Percentiles rank a stretch among this genome's conserved stretches.
phyloP scores from a whole-genome alignment of 2,797 vertebrate species.

The Rhinella marina region DNA sequence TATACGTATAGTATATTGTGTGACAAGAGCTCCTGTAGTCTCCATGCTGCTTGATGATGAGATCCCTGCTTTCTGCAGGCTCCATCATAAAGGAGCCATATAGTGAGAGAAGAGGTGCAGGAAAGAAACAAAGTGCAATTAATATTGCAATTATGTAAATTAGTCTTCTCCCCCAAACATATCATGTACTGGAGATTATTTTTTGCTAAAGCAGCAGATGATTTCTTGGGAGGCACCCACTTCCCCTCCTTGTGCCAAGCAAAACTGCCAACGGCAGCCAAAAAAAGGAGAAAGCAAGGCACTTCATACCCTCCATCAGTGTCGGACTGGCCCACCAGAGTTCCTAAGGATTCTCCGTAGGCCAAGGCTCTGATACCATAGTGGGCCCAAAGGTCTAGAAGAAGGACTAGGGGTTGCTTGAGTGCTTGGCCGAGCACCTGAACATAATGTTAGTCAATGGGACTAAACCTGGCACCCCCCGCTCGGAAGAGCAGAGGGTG shows the following conservation, averaged over 20 bases:
- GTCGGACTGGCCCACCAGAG: too few species aligned
- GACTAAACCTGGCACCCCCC: too few species aligned
- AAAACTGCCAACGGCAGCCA: not conserved
- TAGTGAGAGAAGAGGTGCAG: constrained; percentile 42
- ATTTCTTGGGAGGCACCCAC: not conserved
- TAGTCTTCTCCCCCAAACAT: constrained; percentile 18
- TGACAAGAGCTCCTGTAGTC: constrained; percentile 10
- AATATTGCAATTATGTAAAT: constrained; percentile 21
- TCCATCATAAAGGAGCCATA: not conserved
- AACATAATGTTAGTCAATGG: too few species aligned
- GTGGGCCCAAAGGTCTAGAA: too few species aligned
- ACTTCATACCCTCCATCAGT: not conserved
- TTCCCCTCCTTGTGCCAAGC: not conserved
- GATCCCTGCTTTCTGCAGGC: constrained; percentile 25
- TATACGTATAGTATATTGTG: not conserved
- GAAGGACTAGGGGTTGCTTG: too few species aligned
- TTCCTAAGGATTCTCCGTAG: too few species aligned
- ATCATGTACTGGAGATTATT: not conserved
- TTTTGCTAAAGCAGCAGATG: not conserved
- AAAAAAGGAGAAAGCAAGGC: not conserved
- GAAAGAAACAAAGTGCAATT: not conserved
- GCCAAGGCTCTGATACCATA: too few species aligned
- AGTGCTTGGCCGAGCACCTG: too few species aligned
- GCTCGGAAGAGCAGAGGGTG: too few species aligned
- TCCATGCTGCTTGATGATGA: constrained; percentile 35